phyloP scores from a whole-genome alignment of 1,140 invertebrate genomes.

The Zaprionus taronus region DNA sequence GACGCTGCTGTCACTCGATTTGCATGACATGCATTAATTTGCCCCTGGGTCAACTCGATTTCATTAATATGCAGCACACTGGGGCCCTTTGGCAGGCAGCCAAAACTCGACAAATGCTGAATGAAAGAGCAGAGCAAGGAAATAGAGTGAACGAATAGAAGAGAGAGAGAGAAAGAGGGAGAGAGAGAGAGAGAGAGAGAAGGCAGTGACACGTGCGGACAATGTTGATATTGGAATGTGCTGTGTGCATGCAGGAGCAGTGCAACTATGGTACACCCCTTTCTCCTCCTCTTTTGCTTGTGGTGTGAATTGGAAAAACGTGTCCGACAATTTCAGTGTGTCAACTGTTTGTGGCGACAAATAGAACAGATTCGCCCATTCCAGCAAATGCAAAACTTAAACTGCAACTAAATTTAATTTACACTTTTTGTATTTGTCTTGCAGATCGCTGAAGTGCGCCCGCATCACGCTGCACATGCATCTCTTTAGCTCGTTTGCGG shows the following conservation, averaged over 20 bases:
- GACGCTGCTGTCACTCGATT: conserved; percentile 20
- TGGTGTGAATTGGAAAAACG: conserved; percentile 16
- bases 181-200: background rate
- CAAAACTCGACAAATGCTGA: conserved; percentile 30
- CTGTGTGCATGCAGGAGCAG: background rate
- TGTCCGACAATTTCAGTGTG: background rate
- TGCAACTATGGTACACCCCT: background rate
- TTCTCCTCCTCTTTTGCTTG: background rate
- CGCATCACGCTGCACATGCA: conserved; percentile 97
- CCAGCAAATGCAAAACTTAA: background rate
- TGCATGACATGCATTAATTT: conserved; percentile 46
- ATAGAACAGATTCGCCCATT: background rate
- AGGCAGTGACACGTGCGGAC: conserved; percentile 13
- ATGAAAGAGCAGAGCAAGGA: background rate
- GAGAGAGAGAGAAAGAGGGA: background rate
- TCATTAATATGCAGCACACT: conserved; percentile 46
- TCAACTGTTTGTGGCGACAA: conserved; percentile 1
- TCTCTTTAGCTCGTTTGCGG: conserved; percentile 95
- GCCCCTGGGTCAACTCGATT: conserved; percentile 18
- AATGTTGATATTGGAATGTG: conserved; percentile 30
- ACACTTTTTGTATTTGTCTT: conserved; percentile 42
- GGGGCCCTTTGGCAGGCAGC: conserved; percentile 25
- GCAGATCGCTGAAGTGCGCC: conserved; percentile 90
- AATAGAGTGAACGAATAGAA: background rate
- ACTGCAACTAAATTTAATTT: background rate